Conservation (phyloP, 1,140 invertebrate genomes). For the Drosophila pseudoobscura region DNA sequence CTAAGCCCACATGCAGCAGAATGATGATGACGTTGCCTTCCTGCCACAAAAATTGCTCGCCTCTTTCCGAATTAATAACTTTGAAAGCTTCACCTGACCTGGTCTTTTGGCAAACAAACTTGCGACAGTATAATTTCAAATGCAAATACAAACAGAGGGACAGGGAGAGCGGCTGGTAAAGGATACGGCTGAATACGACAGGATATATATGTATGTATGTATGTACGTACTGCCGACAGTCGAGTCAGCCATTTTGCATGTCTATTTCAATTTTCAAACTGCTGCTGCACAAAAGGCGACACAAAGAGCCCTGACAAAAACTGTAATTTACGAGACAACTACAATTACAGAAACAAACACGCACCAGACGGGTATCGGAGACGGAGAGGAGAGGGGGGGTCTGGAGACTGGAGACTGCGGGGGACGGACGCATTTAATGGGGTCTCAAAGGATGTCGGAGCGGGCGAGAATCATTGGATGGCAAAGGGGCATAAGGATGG, state of each 20-base stretch:
- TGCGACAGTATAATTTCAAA: slow-evolving; percentile 41
- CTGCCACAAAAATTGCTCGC: slow-evolving; percentile 2
- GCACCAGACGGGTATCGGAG: slow-evolving; percentile 10
- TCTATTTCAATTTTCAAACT: slow-evolving; percentile 40
- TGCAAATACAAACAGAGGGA: slow-evolving; percentile 31
- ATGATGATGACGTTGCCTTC: not conserved
- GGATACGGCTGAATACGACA: slow-evolving; percentile 10
- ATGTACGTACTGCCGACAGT: not conserved
- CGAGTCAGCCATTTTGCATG: slow-evolving; percentile 48
- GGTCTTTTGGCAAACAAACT: slow-evolving; percentile 19
- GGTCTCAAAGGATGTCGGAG: slow-evolving; percentile 39
- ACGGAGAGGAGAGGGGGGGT: not conserved
- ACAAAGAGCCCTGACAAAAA: slow-evolving; percentile 32
- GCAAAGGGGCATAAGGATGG: not conserved
- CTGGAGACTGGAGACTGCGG: too few species aligned
- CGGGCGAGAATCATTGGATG: not conserved
- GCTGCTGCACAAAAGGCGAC: slow-evolving; percentile 20
- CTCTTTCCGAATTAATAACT: slow-evolving; percentile 42
- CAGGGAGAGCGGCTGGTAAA: not conserved
- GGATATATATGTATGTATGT: too few species aligned
- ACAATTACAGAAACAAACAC: slow-evolving; percentile 57
- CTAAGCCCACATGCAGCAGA: not conserved
- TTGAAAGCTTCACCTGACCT: slow-evolving; percentile 40
- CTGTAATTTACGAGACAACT: slow-evolving; percentile 61
- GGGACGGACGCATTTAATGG: slow-evolving; percentile 31